Evolutionary conservation across 2,888 invertebrate species (phyloP).

Genomic region (Hydroisotoma schaefferi): DNA sequence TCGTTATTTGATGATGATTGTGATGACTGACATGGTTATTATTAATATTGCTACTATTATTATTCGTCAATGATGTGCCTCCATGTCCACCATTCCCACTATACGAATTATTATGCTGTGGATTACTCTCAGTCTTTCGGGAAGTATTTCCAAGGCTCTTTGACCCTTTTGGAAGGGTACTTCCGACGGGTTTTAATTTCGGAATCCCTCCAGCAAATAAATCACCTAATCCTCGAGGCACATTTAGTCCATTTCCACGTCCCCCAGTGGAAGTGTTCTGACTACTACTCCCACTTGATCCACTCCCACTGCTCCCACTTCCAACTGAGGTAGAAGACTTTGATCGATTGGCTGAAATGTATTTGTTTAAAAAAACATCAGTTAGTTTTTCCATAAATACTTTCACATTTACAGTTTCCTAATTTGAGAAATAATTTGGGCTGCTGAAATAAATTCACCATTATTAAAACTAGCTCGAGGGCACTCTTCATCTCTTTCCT

Average conservation of each 20-base stretch:
- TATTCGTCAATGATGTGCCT: slow-evolving; percentile 16
- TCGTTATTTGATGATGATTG: slow-evolving; percentile 7
- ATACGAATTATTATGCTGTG: slow-evolving; percentile 13
- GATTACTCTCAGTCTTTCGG: not conserved
- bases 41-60: slow-evolving; percentile 21
- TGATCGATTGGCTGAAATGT: slow-evolving; percentile 15
- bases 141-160: no score
- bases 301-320: not conserved
- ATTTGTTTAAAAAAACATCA: not conserved
- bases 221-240: slow-evolving; percentile 61
- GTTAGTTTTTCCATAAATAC: no score
- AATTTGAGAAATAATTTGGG: not conserved
- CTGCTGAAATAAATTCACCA: not conserved
- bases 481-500: slow-evolving; percentile 14
- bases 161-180: no score
- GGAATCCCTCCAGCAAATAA: slow-evolving; percentile 81
- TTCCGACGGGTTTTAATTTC: slow-evolving; percentile 68
- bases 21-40: slow-evolving; percentile 7
- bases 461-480: not conserved
- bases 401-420: no score
- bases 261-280: slow-evolving; percentile 53
- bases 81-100: no score
- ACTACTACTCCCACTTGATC: not conserved
- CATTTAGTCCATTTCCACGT: slow-evolving; percentile 50
- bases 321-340: slow-evolving; percentile 12